phyloP scores from a whole-genome alignment of 2,797 vertebrate genomes.

The Rhadinocentrus ornatus region DNA sequence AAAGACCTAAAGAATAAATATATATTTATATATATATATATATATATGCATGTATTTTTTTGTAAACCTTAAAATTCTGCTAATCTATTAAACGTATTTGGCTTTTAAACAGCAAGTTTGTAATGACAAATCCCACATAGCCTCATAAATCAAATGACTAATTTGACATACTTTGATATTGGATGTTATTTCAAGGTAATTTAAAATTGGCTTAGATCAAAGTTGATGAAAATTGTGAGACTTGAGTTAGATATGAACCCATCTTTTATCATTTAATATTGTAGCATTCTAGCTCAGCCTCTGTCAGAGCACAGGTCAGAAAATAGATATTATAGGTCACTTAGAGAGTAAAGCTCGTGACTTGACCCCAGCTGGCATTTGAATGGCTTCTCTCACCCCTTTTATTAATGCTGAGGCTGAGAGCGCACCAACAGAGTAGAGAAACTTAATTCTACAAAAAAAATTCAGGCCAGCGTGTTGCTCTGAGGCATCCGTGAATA shows the following conservation, averaged over 20 bases:
- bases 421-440: conserved; percentile 15
- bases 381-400: conserved; percentile 26
- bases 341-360: conserved; percentile 24
- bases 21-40: no score
- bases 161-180: conserved; percentile 4
- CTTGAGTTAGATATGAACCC: background rate
- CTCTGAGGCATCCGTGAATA: conserved; percentile 33
- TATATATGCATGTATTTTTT: no score
- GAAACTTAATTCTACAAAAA: conserved; percentile 28
- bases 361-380: conserved; percentile 26
- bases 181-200: conserved; percentile 6
- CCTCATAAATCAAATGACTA: conserved; percentile 15
- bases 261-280: conserved; percentile 14
- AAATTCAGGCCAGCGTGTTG: conserved; percentile 33
- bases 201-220: background rate
- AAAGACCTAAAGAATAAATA: background rate
- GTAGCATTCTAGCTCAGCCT: background rate
- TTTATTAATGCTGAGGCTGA: conserved; percentile 34
- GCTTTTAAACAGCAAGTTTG: background rate
- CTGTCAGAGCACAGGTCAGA: conserved; percentile 21
- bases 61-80: no score
- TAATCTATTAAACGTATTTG: no score
- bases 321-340: conserved; percentile 26
- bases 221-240: background rate
- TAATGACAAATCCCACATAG: background rate